These are phyloP conservation scores for Poecilus cupreus DNA, from an alignment of 2,888 invertebrate genomes.

Conservation along the genomic window DNA sequence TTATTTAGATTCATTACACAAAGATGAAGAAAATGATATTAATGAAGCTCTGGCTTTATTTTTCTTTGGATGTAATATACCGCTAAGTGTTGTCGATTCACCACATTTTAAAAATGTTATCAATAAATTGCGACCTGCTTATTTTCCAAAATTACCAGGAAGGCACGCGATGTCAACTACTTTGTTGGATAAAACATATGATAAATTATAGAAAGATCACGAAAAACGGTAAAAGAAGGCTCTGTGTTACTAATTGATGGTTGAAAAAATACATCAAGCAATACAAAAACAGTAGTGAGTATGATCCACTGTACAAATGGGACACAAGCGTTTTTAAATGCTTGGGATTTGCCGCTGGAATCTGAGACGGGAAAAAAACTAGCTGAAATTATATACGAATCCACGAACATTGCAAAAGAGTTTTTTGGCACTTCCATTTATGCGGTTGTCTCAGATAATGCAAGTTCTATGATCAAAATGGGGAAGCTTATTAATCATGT, in stretches of 20 bases:
- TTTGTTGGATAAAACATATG: constrained; percentile 28
- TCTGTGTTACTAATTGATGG: constrained; percentile 44
- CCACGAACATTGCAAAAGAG: constrained; percentile 60
- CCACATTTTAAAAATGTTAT: no score
- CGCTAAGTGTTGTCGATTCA: no score
- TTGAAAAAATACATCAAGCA: constrained; percentile 59
- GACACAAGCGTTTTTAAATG: constrained; percentile 60
- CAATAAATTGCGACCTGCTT: no score
- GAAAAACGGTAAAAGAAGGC: background rate
- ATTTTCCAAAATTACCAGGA: no score
- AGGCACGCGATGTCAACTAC: no score
- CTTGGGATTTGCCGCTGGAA: constrained; percentile 60
- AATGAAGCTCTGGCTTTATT: no score
- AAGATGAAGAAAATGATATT: no score
- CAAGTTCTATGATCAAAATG: constrained; percentile 63
- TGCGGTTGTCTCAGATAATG: constrained; percentile 64
- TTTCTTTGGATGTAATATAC: no score
- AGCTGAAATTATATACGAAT: constrained; percentile 59
- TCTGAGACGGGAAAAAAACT: constrained; percentile 59
- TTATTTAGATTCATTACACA: no score
- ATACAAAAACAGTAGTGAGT: constrained; percentile 53
- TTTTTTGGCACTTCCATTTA: constrained; percentile 60
- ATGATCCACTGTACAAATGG: constrained; percentile 53
- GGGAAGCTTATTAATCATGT: constrained; percentile 54
- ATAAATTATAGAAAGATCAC: background rate